Conservation (phyloP, 2,113 vertebrate genomes). For the Cygnus buccinator region DNA sequence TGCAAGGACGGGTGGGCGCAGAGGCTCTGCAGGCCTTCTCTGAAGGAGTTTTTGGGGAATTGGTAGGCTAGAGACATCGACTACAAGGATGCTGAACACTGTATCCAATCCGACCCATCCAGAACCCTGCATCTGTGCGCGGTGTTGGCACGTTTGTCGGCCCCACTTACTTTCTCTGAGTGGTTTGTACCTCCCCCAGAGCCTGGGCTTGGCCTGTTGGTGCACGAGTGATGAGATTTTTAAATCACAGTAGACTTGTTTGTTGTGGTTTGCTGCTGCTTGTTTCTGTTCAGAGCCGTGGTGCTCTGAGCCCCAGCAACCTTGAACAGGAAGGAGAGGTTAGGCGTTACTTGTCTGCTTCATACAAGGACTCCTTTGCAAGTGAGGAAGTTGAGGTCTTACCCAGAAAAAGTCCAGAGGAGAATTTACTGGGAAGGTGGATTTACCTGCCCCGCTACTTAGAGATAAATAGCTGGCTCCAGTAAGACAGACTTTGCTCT, state of each 20-base stretch:
- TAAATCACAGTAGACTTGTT: not conserved
- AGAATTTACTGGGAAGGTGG: not conserved
- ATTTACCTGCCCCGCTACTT: not conserved
- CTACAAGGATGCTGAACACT: not conserved
- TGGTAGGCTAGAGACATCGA: not conserved
- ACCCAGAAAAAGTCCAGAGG: not conserved
- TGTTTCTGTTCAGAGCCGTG: not conserved
- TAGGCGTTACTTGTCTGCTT: not conserved
- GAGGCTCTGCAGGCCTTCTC: not conserved
- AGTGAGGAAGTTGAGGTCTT: not conserved
- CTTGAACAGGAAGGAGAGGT: not conserved
- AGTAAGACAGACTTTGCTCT: not conserved
- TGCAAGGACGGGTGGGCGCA: fast-evolving
- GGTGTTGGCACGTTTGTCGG: not conserved
- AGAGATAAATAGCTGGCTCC: not conserved
- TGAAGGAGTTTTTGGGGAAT: not conserved
- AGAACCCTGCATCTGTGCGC: fast-evolving
- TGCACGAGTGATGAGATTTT: not conserved
- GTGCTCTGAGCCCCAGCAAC: not conserved
- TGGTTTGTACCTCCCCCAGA: not conserved
- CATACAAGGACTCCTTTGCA: not conserved
- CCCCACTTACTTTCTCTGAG: not conserved
- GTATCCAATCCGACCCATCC: not conserved
- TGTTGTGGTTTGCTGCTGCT: not conserved
- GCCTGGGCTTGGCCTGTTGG: not conserved